Conservation (phyloP, 2,113 vertebrate species). For the Turdus rufiventris region DNA sequence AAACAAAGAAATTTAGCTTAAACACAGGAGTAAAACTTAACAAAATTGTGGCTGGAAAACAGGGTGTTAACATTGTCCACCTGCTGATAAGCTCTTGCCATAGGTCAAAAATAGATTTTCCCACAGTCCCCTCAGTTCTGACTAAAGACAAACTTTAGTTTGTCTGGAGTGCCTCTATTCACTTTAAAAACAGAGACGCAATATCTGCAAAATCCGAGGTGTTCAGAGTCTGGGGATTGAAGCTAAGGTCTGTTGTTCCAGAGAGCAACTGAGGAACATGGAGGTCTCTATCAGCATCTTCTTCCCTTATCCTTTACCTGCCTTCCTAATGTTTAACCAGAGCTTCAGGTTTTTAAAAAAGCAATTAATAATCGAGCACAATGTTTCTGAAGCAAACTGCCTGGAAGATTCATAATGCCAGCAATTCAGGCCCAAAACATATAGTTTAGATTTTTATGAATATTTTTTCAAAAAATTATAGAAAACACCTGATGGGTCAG, state of each 20-base stretch:
- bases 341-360: background rate
- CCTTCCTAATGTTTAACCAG: background rate
- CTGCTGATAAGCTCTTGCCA: background rate
- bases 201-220: background rate
- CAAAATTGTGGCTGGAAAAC: background rate
- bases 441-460: background rate
- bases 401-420: background rate
- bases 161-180: background rate
- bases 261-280: background rate
- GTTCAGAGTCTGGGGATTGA: background rate
- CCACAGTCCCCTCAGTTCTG: background rate
- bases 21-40: background rate
- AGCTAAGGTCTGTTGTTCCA: background rate
- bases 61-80: background rate
- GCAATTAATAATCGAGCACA: fast-evolving
- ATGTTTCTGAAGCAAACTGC: background rate
- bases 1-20: background rate
- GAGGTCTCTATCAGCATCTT: background rate
- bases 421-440: background rate
- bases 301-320: background rate
- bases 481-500: background rate
- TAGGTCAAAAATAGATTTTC: background rate
- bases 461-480: background rate
- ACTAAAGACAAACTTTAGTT: background rate
- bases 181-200: background rate